Percentiles rank a stretch among this genome's conserved stretches.
These are phyloP conservation scores for Malacosoma neustria DNA, from an alignment of 2,888 invertebrate genomes.

Conservation along the genomic window DNA sequence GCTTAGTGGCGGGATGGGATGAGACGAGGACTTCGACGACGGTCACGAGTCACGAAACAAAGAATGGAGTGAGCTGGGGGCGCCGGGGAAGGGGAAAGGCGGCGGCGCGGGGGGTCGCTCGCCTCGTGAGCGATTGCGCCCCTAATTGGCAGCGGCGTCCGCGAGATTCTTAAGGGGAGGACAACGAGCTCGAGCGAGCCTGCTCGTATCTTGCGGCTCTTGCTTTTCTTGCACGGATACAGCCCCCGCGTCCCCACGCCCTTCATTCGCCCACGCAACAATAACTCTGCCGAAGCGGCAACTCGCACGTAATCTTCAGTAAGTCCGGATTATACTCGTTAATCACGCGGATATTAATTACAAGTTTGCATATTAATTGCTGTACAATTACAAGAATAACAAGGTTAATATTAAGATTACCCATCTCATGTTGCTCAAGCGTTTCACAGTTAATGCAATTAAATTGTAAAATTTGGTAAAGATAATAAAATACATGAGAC, in stretches of 20 bases:
- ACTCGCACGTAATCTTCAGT: conserved; percentile 67
- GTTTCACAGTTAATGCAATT: neutral
- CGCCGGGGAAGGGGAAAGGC: conserved; percentile 15
- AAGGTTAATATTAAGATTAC: conserved; percentile 27
- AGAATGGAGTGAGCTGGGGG: conserved; percentile 47
- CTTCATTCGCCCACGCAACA: conserved; percentile 43
- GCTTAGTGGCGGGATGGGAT: conserved; percentile 38
- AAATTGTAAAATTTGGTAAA: neutral
- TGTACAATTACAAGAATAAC: conserved; percentile 64
- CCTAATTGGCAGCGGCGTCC: conserved; percentile 75
- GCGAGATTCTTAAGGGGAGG: conserved; percentile 75
- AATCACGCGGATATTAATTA: conserved; percentile 73
- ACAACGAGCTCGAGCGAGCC: conserved; percentile 57
- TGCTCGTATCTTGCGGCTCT: conserved; percentile 58
- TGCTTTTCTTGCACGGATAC: conserved; percentile 20
- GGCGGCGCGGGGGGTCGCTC: conserved; percentile 36
- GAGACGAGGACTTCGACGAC: conserved; percentile 33
- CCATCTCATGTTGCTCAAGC: neutral
- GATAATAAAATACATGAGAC: too few relatives aligned
- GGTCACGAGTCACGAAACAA: conserved; percentile 49
- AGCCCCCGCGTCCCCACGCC: conserved; percentile 7
- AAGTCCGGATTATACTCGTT: conserved; percentile 72
- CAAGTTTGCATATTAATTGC: conserved; percentile 73
- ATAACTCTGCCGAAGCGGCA: conserved; percentile 64
- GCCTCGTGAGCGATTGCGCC: conserved; percentile 74